phyloP scores from a whole-genome alignment of 2,797 vertebrate species.

The Lutjanus campechanus region DNA sequence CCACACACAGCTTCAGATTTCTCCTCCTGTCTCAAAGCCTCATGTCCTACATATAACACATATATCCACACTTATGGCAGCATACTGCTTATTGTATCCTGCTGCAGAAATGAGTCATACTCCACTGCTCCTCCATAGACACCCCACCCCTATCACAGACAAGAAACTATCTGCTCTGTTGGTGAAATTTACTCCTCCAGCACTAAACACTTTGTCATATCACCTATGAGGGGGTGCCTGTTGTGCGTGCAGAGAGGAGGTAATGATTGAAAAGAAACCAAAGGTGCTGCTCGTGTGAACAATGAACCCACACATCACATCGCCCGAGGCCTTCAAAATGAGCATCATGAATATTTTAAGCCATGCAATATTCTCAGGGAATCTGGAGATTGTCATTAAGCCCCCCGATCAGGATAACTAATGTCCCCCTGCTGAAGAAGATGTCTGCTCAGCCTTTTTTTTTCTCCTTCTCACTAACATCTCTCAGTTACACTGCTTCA shows the following conservation, averaged over 20 bases:
- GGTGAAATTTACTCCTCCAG: conserved; percentile 64
- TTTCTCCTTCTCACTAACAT: conserved; percentile 22
- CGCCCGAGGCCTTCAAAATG: conserved; percentile 72
- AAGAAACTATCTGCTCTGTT: conserved; percentile 73
- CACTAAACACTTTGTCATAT: conserved; percentile 65
- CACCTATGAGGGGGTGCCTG: conserved; percentile 34
- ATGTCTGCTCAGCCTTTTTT: conserved; percentile 75
- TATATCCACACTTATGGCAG: conserved; percentile 73
- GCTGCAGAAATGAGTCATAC: conserved; percentile 89
- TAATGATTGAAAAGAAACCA: conserved; percentile 58
- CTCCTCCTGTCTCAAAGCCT: conserved; percentile 42
- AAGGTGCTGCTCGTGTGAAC: conserved; percentile 60
- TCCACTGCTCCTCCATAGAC: conserved; percentile 82
- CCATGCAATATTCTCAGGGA: conserved; percentile 77
- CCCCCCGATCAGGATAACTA: conserved; percentile 79
- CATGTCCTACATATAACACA: conserved; percentile 68
- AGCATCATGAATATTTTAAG: conserved; percentile 84
- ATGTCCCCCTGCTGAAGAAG: conserved; percentile 76
- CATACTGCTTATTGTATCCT: conserved; percentile 79
- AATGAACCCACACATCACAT: conserved; percentile 66
- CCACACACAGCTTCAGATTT: conserved; percentile 28
- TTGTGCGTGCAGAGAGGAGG: conserved; percentile 37
- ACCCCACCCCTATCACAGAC: conserved; percentile 79
- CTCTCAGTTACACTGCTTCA: conserved; percentile 50
- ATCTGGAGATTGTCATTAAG: conserved; percentile 82